Base-by-base conservation (phyloP, 2,113 vertebrate species). In the Rhynchomys soricoides region DNA sequence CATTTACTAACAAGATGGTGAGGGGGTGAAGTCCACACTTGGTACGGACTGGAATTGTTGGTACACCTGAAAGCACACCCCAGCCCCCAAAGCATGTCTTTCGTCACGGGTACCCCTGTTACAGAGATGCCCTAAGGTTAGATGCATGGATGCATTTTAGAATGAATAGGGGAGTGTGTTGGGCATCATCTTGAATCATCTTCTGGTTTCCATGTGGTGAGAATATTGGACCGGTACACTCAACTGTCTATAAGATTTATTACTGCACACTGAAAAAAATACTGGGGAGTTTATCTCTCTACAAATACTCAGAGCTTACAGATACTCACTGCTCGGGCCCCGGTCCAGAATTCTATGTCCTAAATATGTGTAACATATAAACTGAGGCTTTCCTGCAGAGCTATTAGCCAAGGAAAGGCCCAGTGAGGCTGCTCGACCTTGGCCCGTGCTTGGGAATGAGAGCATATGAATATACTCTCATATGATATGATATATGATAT, bases 301-400 rank as follows among this genome's bases (percentile, higher is more conserved):
- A n/a, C 77, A 77, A 70, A 92, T 87, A 11, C 9, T 95, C n/a
- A 16, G 16, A 86, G 89, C 66, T 62, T 93, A 34, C 85, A 81
- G 70, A 92, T 81, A 7, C 11, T 95, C 37, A 15, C 16, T 88
- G 86, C 55, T 62, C 31, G 19, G 13, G 22, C 52, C 64, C 52
- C 50, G 81, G 93, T 93, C 88, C 59, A 88, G 74, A 68, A 94
- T 68, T 92, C 75, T 52, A 48, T 89, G 59, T n/a, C 59, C 66
- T 90, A 11, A 78, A 31, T 88, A 10, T 86, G 29, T 82, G 1
- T 77, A 70, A 55, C 21, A 66, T 57, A 43, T 48, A 93, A 92
- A 96, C 31, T 11, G 68, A 40, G 12, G 52, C 40, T 92, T 21
- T 89, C 64, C 86, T 45, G 3, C 85, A 48, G 55, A 74, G 29